phyloP scores from a whole-genome alignment of 2,797 vertebrate species.

The Scleropages formosus region DNA sequence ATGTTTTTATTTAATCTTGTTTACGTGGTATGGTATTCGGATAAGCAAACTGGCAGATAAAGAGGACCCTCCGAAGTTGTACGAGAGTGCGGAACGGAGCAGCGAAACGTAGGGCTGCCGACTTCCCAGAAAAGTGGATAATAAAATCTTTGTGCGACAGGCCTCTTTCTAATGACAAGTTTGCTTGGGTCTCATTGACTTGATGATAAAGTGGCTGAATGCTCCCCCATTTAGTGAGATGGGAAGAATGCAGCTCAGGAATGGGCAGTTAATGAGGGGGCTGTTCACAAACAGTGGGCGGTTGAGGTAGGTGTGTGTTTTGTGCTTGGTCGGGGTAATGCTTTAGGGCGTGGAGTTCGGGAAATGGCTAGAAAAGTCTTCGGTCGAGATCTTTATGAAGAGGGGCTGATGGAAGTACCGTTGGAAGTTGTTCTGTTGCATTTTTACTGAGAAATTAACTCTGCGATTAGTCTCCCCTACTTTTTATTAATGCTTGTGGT shows the following conservation, averaged over 20 bases:
- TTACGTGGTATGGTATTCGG: no score
- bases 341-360: background rate
- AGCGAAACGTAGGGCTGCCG: no score
- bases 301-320: background rate
- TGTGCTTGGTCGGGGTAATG: background rate
- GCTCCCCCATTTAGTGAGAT: slow-evolving; percentile 54
- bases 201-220: slow-evolving; percentile 59
- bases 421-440: no score
- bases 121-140: background rate
- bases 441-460: no score
- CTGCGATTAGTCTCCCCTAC: no score
- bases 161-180: slow-evolving; percentile 27
- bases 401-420: no score
- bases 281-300: slow-evolving; percentile 47
- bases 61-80: no score
- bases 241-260: slow-evolving; percentile 55
- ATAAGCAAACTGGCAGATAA: no score
- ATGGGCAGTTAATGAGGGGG: slow-evolving; percentile 66
- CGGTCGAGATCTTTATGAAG: no score
- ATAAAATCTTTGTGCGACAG: slow-evolving; percentile 14
- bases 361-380: background rate
- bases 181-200: background rate
- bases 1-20: no score
- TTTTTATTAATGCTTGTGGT: no score
- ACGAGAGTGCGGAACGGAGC: no score